These are phyloP conservation scores for Drosophila merina DNA, from an alignment of 2,888 invertebrate genomes.

Conservation along the genomic window DNA sequence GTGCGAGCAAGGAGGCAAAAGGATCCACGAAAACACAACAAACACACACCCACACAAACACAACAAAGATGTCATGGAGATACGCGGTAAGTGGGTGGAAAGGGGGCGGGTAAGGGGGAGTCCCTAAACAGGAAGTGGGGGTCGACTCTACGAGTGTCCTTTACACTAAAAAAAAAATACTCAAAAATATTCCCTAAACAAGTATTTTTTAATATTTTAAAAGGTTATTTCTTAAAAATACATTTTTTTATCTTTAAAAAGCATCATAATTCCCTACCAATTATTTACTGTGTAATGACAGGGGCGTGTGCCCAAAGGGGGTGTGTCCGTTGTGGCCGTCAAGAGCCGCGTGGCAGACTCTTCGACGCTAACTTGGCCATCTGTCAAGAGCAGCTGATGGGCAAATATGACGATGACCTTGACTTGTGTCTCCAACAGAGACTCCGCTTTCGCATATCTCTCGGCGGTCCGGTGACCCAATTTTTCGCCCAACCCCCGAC, in stretches of 20 bases:
- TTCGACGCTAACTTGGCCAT: constrained; percentile 28
- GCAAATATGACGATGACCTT: constrained; percentile 56
- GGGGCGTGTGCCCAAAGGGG: constrained; percentile 23
- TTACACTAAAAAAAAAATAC: not conserved
- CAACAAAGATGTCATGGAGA: constrained; percentile 81
- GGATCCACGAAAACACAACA: constrained; percentile 30
- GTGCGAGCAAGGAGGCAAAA: not conserved
- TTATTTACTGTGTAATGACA: not conserved
- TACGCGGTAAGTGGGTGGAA: constrained; percentile 78
- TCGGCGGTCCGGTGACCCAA: constrained; percentile 54
- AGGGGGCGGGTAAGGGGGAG: not conserved
- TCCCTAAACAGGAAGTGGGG: not conserved
- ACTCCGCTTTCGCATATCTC: not conserved
- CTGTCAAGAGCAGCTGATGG: constrained; percentile 51
- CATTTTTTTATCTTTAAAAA: too few species aligned
- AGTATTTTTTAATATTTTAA: too few species aligned
- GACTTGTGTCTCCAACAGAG: constrained; percentile 34
- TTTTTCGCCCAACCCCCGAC: constrained; percentile 22
- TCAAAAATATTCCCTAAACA: too few species aligned
- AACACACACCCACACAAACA: constrained; percentile 31
- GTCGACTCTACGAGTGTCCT: not conserved
- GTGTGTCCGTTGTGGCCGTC: constrained; percentile 1
- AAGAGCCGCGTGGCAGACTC: constrained; percentile 41
- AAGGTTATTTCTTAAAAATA: too few species aligned
- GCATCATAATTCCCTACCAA: not conserved